phyloP scores from a whole-genome alignment of 2,113 vertebrate genomes.

The Aleadryas rufinucha region DNA sequence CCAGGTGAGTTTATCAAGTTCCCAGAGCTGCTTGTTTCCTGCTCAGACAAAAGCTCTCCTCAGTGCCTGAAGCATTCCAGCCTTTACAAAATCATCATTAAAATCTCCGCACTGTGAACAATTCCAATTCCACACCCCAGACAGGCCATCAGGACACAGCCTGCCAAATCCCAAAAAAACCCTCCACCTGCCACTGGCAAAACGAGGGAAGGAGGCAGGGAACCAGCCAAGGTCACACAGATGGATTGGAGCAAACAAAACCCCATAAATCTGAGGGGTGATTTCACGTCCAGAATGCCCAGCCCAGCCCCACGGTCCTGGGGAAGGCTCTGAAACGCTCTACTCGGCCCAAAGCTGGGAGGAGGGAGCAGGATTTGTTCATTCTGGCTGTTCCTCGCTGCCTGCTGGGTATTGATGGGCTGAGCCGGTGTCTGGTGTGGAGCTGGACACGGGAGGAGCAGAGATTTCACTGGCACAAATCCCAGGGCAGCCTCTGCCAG shows the following conservation, averaged over 20 bases:
- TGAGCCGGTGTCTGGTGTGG: neutral
- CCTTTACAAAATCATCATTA: neutral
- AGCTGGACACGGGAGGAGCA: neutral
- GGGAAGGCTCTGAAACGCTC: neutral
- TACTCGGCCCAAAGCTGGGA: neutral
- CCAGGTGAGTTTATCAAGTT: too few relatives aligned
- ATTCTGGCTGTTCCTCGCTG: neutral
- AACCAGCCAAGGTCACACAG: neutral
- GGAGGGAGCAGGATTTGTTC: neutral
- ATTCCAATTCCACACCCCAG: neutral
- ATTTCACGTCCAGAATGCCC: accelerated
- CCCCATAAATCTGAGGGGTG: neutral
- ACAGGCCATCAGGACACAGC: neutral
- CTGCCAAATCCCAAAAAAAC: neutral
- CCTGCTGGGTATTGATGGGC: neutral
- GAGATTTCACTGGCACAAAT: neutral
- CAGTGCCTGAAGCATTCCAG: neutral
- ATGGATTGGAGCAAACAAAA: neutral
- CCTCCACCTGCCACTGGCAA: neutral
- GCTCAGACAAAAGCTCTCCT: neutral
- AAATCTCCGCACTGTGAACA: neutral
- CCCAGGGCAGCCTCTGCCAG: slow-evolving; percentile 3
- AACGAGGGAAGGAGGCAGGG: neutral
- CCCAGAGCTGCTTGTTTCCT: neutral
- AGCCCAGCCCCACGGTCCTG: neutral